These are phyloP conservation scores for Sphaerophoria rueppellii DNA, from an alignment of 2,888 invertebrate genomes.

Conservation along the genomic window DNA sequence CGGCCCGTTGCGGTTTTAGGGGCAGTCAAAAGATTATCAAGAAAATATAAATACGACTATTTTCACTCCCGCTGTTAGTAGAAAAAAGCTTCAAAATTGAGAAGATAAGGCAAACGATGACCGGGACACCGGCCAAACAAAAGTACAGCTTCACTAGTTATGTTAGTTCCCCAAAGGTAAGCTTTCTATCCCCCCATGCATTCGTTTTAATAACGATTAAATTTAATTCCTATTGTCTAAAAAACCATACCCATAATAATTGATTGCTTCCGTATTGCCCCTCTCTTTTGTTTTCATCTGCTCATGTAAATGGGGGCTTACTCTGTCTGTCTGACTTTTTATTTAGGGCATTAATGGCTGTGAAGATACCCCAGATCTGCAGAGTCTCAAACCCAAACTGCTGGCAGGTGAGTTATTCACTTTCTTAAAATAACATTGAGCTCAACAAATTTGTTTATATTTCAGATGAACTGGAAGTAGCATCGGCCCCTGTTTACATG, in stretches of 20 bases:
- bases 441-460: background rate
- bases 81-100: conserved; percentile 60
- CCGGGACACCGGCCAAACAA: conserved; percentile 72
- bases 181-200: conserved; percentile 17
- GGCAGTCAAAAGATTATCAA: conserved; percentile 16
- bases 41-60: conserved; percentile 41
- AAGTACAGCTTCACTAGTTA: conserved; percentile 71
- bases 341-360: conserved; percentile 60
- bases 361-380: conserved; percentile 51
- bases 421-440: background rate
- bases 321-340: background rate
- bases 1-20: conserved; percentile 24
- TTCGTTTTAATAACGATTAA: background rate
- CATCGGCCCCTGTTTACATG: conserved; percentile 93
- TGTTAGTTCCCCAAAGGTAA: conserved; percentile 67
- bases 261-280: conserved; percentile 57
- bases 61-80: conserved; percentile 23
- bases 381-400: conserved; percentile 61
- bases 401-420: conserved; percentile 47
- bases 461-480: conserved; percentile 87
- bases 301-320: conserved; percentile 22
- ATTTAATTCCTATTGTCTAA: conserved; percentile 4
- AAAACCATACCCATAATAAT: conserved; percentile 40
- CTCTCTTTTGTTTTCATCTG: conserved; percentile 35
- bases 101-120: conserved; percentile 71